Conservation (phyloP, 2,888 invertebrate genomes). For the Yponomeuta malinellus region DNA sequence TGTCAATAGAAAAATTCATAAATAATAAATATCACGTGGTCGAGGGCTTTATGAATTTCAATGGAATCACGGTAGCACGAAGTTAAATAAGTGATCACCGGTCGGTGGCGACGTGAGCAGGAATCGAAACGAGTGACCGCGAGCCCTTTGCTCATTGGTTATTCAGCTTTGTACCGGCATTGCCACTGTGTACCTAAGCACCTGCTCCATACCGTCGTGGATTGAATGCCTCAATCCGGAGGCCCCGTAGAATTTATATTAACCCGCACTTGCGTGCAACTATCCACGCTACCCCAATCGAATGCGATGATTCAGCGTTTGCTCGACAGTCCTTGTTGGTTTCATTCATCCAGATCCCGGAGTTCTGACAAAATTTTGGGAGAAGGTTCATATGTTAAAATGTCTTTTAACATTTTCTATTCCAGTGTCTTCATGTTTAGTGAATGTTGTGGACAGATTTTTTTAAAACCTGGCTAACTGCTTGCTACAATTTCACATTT, state of each 20-base stretch:
- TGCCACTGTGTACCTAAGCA: slow-evolving; percentile 1
- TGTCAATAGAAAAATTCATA: slow-evolving; percentile 57
- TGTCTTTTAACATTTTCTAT: too few species aligned
- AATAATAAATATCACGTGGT: slow-evolving; percentile 58
- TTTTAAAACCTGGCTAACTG: too few species aligned
- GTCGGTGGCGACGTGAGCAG: slow-evolving; percentile 56
- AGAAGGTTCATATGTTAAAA: too few species aligned
- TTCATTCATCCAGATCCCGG: neutral
- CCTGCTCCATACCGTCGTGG: neutral
- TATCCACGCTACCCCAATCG: neutral
- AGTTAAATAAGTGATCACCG: slow-evolving; percentile 74
- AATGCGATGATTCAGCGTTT: neutral
- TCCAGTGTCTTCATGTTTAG: too few species aligned
- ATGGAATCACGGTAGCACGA: slow-evolving; percentile 63
- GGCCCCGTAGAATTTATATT: neutral
- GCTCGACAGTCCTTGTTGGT: neutral
- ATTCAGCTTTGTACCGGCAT: slow-evolving; percentile 17
- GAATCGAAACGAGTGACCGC: slow-evolving; percentile 41
- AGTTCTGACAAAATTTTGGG: neutral
- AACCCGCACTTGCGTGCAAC: neutral
- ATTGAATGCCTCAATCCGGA: neutral
- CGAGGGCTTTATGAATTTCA: slow-evolving; percentile 59
- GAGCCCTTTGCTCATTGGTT: slow-evolving; percentile 38
- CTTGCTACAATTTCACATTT: neutral
- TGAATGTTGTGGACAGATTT: too few species aligned